These are phyloP conservation scores for Salticus scenicus DNA, from an alignment of 2,888 invertebrate species.

Conservation along the genomic window DNA sequence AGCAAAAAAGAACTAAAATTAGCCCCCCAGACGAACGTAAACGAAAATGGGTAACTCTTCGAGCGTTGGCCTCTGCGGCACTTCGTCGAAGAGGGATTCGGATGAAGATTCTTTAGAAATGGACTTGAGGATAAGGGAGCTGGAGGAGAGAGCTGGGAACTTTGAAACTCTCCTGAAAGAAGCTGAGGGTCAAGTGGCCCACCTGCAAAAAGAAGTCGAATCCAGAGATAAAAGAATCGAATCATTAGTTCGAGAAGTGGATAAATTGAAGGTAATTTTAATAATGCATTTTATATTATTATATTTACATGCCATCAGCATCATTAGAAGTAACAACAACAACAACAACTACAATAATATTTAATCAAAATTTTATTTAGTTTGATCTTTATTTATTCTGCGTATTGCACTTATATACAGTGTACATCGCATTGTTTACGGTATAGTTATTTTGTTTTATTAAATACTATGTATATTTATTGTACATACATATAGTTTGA, in stretches of 20 bases:
- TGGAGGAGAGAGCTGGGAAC: conserved; percentile 36
- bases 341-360: too few relatives aligned
- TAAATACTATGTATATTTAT: too few relatives aligned
- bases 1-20: conserved; percentile 22
- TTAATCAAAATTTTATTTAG: too few relatives aligned
- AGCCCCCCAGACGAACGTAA: not conserved
- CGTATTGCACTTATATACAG: too few relatives aligned
- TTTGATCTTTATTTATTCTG: too few relatives aligned
- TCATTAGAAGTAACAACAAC: too few relatives aligned
- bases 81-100: conserved; percentile 21
- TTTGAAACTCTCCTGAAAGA: conserved; percentile 46
- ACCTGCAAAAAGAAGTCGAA: conserved; percentile 44
- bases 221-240: conserved; percentile 48
- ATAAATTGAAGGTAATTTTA: conserved; percentile 81
- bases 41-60: conserved; percentile 40
- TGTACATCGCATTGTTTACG: too few relatives aligned
- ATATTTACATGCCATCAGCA: too few relatives aligned
- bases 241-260: conserved; percentile 79
- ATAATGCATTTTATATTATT: too few relatives aligned
- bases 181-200: conserved; percentile 37
- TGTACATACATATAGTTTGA: too few relatives aligned
- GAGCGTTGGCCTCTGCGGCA: conserved; percentile 32
- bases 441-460: too few relatives aligned
- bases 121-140: conserved; percentile 51
- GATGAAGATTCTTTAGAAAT: conserved; percentile 55